Evolutionary conservation across 2,113 vertebrate species (phyloP).

Genomic region (Glaucidium brasilianum): DNA sequence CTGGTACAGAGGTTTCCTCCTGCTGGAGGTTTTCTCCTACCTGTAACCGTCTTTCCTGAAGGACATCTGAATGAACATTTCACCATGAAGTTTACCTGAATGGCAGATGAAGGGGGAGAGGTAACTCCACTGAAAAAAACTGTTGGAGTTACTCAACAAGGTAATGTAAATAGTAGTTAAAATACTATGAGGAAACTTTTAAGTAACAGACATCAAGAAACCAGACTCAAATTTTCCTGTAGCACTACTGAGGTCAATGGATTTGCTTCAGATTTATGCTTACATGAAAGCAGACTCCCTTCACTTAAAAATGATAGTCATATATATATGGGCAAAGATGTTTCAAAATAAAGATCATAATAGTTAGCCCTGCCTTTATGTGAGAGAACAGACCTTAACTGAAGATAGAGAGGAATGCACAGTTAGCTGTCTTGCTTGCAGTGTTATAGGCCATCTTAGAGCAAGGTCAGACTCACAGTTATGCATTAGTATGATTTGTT

Average conservation of each 20-base stretch:
- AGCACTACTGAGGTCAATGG: neutral
- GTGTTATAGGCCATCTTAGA: neutral
- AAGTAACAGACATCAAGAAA: neutral
- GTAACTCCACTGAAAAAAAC: conserved; percentile 32
- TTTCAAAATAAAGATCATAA: neutral
- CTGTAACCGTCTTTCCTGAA: neutral
- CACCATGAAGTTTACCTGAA: neutral
- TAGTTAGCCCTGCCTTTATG: neutral
- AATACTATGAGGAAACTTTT: conserved; percentile 40
- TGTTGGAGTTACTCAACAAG: conserved; percentile 47
- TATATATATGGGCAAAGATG: neutral
- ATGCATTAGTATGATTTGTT: conserved; percentile 72
- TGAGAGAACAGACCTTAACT: neutral
- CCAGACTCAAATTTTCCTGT: neutral
- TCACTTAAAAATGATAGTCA: neutral
- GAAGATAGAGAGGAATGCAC: neutral
- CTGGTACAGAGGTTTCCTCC: neutral
- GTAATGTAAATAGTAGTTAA: conserved; percentile 13
- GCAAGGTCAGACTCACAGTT: conserved; percentile 31
- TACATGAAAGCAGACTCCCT: neutral
- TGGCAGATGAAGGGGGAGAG: neutral
- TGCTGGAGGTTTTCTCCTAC: neutral
- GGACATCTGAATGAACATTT: neutral
- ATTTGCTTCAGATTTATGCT: neutral
- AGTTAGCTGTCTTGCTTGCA: neutral